phyloP scores from a whole-genome alignment of 2,888 invertebrate species.

The Dichetophora obliterata region DNA sequence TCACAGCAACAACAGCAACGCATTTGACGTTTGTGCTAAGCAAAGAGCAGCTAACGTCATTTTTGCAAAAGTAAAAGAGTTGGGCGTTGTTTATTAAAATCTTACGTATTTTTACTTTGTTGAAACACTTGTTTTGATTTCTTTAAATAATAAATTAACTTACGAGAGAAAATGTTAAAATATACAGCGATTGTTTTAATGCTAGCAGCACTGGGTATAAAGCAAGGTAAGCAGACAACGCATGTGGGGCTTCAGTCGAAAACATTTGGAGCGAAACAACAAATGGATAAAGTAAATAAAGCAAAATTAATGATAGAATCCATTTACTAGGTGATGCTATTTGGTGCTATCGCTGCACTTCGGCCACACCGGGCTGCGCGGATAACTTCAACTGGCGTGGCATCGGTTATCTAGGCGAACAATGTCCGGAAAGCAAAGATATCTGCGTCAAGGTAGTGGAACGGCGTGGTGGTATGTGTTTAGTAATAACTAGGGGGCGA shows the following conservation, averaged over 20 bases:
- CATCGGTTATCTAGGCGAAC: conserved; percentile 80
- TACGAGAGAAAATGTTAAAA: conserved; percentile 22
- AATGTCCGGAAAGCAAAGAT: conserved; percentile 86
- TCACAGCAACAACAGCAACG: neutral
- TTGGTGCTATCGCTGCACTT: conserved; percentile 91
- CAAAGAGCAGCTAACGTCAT: neutral
- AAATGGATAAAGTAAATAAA: neutral
- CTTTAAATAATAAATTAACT: neutral
- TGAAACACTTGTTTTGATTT: neutral
- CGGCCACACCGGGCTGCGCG: conserved; percentile 90
- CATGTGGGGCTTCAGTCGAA: neutral
- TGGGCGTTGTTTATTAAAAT: conserved; percentile 4
- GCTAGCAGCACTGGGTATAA: conserved; percentile 46
- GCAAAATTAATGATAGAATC: neutral
- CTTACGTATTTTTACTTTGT: neutral
- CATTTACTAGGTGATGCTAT: conserved; percentile 73
- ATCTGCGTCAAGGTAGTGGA: conserved; percentile 92
- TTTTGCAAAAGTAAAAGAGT: neutral
- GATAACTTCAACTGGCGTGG: conserved; percentile 87
- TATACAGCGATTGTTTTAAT: conserved; percentile 44
- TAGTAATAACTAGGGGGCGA: neutral
- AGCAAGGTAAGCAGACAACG: conserved; percentile 52
- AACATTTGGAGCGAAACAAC: neutral
- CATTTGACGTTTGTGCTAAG: too few species aligned
- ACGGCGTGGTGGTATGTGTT: conserved; percentile 80